phyloP scores from a whole-genome alignment of 2,797 vertebrate genomes.

The Protonibea diacanthus region DNA sequence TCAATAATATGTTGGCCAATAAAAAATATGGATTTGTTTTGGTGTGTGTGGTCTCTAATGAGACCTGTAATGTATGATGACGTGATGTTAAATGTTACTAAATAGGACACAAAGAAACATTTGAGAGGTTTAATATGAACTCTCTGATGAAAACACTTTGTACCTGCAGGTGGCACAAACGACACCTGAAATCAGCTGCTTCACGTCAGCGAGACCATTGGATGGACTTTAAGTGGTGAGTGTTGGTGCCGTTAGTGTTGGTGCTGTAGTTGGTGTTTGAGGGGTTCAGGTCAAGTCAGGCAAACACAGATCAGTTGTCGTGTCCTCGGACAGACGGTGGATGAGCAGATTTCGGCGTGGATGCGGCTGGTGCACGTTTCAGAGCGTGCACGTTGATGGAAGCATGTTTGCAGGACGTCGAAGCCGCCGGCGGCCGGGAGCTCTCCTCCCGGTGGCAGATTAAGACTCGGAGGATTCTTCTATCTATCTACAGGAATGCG shows the following conservation, averaged over 20 bases:
- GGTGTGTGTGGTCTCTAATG: too few species aligned
- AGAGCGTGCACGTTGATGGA: conserved; percentile 33
- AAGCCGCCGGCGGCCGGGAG: neutral
- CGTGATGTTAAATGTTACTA: neutral
- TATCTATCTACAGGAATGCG: conserved; percentile 72
- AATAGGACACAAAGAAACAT: neutral
- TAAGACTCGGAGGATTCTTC: conserved; percentile 65
- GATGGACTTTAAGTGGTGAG: neutral
- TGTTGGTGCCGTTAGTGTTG: neutral
- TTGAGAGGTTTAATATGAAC: neutral
- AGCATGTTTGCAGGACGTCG: conserved; percentile 29
- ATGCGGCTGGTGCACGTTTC: conserved; percentile 36
- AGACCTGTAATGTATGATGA: too few species aligned
- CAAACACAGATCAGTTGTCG: conserved; percentile 12
- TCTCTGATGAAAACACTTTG: neutral
- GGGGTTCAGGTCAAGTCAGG: neutral
- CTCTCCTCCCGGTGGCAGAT: conserved; percentile 11
- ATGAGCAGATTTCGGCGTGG: conserved; percentile 29
- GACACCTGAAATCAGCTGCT: neutral
- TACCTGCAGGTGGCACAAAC: neutral
- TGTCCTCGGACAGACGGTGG: conserved; percentile 4
- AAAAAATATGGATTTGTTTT: too few species aligned
- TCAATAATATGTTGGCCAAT: too few species aligned
- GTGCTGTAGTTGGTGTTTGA: too few species aligned
- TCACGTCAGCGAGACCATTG: neutral